A percentile compares a stretch with the other conserved stretches of the same genome.
Evolutionary conservation across 1,140 invertebrate genomes (phyloP).

Genomic region (Megathymus violae): DNA sequence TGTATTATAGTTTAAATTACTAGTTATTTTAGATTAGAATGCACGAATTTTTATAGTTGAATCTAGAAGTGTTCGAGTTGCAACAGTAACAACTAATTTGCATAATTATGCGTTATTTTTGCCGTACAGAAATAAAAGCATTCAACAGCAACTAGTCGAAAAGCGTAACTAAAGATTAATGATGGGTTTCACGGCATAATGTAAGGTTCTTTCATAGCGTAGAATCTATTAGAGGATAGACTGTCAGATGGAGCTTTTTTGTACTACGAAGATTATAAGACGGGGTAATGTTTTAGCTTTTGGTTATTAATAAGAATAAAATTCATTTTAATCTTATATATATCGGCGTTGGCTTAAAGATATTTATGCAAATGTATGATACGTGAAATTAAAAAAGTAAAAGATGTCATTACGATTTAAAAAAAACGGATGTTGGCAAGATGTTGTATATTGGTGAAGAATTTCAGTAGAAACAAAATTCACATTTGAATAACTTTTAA

Average conservation of each 20-base stretch:
- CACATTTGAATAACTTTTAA: too few relatives aligned
- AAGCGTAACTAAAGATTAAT: constrained; percentile 14
- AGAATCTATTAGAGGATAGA: constrained; percentile 9
- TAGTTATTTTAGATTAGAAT: too few relatives aligned
- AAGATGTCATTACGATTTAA: too few relatives aligned
- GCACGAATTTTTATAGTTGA: too few relatives aligned
- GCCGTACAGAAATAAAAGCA: constrained; percentile 13
- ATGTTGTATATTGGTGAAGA: too few relatives aligned
- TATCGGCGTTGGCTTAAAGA: too few relatives aligned
- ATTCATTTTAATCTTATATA: too few relatives aligned
- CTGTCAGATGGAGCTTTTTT: neutral
- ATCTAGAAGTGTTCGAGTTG: constrained; percentile 1
- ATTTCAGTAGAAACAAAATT: too few relatives aligned
- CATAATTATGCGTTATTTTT: constrained; percentile 23
- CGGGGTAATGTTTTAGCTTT: neutral
- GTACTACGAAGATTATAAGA: neutral
- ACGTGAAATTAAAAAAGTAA: too few relatives aligned
- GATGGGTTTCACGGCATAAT: constrained; percentile 7
- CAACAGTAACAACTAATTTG: constrained; percentile 6
- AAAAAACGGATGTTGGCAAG: too few relatives aligned
- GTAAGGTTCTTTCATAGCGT: constrained; percentile 6
- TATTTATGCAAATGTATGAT: too few relatives aligned
- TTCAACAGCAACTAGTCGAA: constrained; percentile 5
- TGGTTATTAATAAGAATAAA: neutral
- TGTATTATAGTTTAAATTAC: too few relatives aligned